Percentiles rank a stretch among this genome's conserved stretches.
Conservation (phyloP, 2,797 vertebrate species). For the Epinephelus malabaricus region DNA sequence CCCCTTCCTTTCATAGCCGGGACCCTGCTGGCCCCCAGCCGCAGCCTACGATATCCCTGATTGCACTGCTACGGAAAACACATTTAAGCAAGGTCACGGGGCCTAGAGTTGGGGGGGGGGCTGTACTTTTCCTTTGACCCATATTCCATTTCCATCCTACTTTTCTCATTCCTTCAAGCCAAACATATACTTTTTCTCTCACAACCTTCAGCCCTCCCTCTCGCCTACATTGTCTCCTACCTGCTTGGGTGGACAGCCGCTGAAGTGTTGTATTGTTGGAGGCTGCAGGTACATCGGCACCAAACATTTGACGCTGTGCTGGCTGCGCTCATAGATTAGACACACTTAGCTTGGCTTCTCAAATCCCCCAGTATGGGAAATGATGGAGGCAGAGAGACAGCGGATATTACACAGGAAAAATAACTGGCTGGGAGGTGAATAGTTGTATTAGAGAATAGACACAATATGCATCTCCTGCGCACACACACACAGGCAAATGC, state of each 20-base stretch:
- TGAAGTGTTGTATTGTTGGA: slow-evolving; percentile 60
- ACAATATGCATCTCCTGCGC: slow-evolving; percentile 18
- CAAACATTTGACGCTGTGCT: slow-evolving; percentile 61
- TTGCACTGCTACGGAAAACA: slow-evolving; percentile 77
- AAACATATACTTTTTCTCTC: not conserved
- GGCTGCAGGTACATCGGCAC: slow-evolving; percentile 53
- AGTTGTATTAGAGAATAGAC: slow-evolving; percentile 6
- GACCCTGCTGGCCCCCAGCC: slow-evolving; percentile 58
- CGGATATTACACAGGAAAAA: slow-evolving; percentile 51
- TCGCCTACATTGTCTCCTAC: slow-evolving; percentile 26
- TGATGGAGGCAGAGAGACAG: slow-evolving; percentile 29
- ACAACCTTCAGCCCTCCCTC: slow-evolving; percentile 32
- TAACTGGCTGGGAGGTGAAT: slow-evolving; percentile 24
- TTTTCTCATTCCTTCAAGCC: not conserved
- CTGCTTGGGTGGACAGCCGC: slow-evolving; percentile 60
- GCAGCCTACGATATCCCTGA: slow-evolving; percentile 73
- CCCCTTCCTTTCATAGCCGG: slow-evolving; percentile 52
- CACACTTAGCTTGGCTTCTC: slow-evolving; percentile 65
- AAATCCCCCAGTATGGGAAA: slow-evolving; percentile 54
- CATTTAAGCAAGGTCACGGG: slow-evolving; percentile 73
- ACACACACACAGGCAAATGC: not conserved
- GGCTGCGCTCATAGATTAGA: slow-evolving; percentile 73
- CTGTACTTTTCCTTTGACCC: slow-evolving; percentile 9
- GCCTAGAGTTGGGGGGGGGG: slow-evolving; percentile 27
- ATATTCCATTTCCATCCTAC: slow-evolving; percentile 22